A percentile compares a stretch with the other conserved stretches of the same genome.
Conservation (phyloP, 2,888 invertebrate genomes). For the Polylopha cassiicola region DNA sequence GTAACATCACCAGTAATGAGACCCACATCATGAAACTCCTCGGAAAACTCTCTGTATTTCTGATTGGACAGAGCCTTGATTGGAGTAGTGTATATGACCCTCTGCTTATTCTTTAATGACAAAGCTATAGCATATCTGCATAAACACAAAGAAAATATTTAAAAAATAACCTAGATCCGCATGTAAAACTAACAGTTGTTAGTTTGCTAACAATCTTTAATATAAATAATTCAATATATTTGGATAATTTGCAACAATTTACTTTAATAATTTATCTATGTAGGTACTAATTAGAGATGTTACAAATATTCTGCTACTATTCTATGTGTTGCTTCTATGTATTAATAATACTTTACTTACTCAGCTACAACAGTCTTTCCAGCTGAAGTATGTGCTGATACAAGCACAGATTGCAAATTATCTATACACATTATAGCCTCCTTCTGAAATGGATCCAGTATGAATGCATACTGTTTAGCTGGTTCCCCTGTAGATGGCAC, state of each 20-base stretch:
- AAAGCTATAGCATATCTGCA: conserved; percentile 94
- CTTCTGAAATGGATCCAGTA: conserved; percentile 98
- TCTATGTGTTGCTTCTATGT: too few species aligned
- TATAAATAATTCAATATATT: background rate
- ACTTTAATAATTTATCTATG: background rate
- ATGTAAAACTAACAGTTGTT: background rate
- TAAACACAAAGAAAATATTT: conserved; percentile 11
- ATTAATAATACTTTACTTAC: too few species aligned
- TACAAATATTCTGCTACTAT: too few species aligned
- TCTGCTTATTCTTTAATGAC: conserved; percentile 94
- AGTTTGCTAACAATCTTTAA: background rate
- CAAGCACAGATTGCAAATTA: conserved; percentile 98
- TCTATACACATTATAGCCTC: conserved; percentile 98
- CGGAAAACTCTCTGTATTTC: conserved; percentile 98
- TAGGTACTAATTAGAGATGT: conserved; percentile 26
- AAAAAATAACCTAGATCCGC: background rate
- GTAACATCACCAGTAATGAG: conserved; percentile 99
- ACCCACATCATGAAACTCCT: conserved; percentile 98
- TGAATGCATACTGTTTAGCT: conserved; percentile 95
- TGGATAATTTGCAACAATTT: too few species aligned
- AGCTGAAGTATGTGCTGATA: conserved; percentile 99
- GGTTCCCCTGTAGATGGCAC: conserved; percentile 80
- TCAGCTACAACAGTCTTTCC: conserved; percentile 99
- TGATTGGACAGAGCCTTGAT: conserved; percentile 99
- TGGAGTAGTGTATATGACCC: conserved; percentile 99